Percentiles rank a stretch among this genome's conserved stretches.
These are phyloP conservation scores for Aphidius gifuensis DNA, from an alignment of 1,140 invertebrate genomes.

Conservation along the genomic window DNA sequence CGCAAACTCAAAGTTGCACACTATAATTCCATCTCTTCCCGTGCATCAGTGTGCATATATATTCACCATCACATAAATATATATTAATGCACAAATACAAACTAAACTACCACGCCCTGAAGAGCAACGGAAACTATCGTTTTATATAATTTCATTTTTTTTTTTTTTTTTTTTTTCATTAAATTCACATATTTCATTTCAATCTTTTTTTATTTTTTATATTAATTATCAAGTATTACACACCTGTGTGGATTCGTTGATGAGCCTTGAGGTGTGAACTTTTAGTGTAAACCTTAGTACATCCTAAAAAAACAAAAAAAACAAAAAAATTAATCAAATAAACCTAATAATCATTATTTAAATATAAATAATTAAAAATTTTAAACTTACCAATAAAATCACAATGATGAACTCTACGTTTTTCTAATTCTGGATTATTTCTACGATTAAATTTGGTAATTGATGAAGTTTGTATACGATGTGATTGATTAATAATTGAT, in stretches of 20 bases:
- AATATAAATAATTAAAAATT: constrained; percentile 5
- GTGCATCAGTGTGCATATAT: background rate
- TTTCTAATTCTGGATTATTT: constrained; percentile 95
- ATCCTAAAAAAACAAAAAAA: constrained; percentile 66
- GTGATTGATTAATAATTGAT: constrained; percentile 45
- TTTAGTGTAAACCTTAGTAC: constrained; percentile 53
- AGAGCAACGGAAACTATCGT: constrained; percentile 9
- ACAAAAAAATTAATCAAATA: constrained; percentile 5
- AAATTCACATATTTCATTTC: constrained; percentile 1
- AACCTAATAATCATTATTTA: background rate
- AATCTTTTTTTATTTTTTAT: constrained; percentile 1
- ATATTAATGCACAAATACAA: background rate
- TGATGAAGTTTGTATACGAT: constrained; percentile 48
- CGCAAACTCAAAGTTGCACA: constrained; percentile 40
- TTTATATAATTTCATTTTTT: constrained; percentile 10
- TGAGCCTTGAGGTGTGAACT: constrained; percentile 29
- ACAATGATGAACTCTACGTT: constrained; percentile 91
- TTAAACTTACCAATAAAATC: constrained; percentile 80
- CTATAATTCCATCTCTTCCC: background rate
- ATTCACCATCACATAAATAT: background rate
- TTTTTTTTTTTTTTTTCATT: constrained; percentile 10
- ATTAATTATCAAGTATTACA: constrained; percentile 40
- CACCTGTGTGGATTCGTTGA: constrained; percentile 70
- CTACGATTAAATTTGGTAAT: constrained; percentile 79
- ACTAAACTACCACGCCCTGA: constrained; percentile 21